Evolutionary conservation across 53 echinoderm and acorn worm genomes (phyloP).

Genomic region (Paracentrotus lividus): DNA sequence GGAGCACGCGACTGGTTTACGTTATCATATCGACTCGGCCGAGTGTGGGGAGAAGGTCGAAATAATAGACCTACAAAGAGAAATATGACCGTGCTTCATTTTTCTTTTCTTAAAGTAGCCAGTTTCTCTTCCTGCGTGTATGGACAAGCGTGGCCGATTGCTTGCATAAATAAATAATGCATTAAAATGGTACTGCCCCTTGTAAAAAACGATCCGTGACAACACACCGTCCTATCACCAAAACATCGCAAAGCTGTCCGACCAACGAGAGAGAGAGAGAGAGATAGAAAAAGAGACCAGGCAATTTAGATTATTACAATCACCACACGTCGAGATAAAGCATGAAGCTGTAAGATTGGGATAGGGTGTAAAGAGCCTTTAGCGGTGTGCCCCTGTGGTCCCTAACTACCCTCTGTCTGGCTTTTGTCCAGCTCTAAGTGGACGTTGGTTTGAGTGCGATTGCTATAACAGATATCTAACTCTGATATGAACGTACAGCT

Average conservation of each 20-base stretch:
- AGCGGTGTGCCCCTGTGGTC: neutral
- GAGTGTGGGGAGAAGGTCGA: slow-evolving; percentile 3
- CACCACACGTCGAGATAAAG: slow-evolving; percentile 37
- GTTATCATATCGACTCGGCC: slow-evolving; percentile 56
- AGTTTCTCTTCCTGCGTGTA: slow-evolving; percentile 22
- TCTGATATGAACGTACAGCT: slow-evolving; percentile 27
- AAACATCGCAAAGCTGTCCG: slow-evolving; percentile 42
- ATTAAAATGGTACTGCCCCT: slow-evolving; percentile 54
- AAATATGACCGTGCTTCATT: slow-evolving; percentile 24
- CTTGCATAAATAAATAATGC: slow-evolving; percentile 70
- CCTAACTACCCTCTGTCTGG: neutral
- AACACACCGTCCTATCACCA: slow-evolving; percentile 44
- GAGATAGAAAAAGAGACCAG: neutral
- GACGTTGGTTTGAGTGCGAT: neutral
- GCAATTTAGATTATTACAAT: slow-evolving; percentile 64
- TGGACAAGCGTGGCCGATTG: slow-evolving; percentile 51
- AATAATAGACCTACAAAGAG: slow-evolving; percentile 45
- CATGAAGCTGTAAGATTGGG: neutral
- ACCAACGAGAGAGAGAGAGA: neutral
- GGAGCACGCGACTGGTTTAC: slow-evolving; percentile 66
- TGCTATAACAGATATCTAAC: slow-evolving; percentile 41
- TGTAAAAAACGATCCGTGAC: slow-evolving; percentile 20
- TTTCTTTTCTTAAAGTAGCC: slow-evolving; percentile 46
- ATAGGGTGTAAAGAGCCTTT: slow-evolving; percentile 50
- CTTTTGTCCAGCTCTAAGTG: slow-evolving; percentile 41